Conservation (phyloP, 2,888 invertebrate species). For the Endotricha flammealis region DNA sequence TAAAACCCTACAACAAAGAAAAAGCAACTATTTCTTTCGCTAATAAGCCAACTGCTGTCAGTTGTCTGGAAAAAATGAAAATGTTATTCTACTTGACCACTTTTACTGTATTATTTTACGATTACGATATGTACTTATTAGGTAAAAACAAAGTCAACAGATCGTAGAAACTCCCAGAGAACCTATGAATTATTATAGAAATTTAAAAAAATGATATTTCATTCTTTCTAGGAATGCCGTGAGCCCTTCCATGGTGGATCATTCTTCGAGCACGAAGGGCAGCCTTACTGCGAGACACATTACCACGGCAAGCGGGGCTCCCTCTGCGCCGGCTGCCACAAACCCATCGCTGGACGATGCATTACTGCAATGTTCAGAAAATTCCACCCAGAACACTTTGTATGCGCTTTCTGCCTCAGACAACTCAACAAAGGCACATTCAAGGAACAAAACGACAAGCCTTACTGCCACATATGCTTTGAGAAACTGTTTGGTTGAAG, state of each 20-base stretch:
- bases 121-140: no score
- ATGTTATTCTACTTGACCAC: no score
- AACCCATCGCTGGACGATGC: conserved; percentile 97
- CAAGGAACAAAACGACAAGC: conserved; percentile 99
- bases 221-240: conserved; percentile 90
- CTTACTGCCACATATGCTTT: conserved; percentile 98
- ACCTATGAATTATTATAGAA: neutral
- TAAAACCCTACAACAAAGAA: no score
- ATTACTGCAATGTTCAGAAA: conserved; percentile 99
- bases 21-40: no score
- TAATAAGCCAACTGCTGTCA: no score
- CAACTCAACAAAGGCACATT: conserved; percentile 99
- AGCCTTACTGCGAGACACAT: conserved; percentile 99
- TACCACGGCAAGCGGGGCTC: conserved; percentile 98
- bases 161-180: no score
- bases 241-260: conserved; percentile 98
- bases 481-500: conserved; percentile 95
- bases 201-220: neutral
- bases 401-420: conserved; percentile 99
- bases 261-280: conserved; percentile 98
- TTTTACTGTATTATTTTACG: no score
- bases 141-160: no score
- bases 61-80: no score
- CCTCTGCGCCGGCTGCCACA: conserved; percentile 97
- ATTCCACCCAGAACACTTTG: conserved; percentile 99